phyloP scores from a whole-genome alignment of 2,797 vertebrate genomes.

The Hydrocynus forskahlii region DNA sequence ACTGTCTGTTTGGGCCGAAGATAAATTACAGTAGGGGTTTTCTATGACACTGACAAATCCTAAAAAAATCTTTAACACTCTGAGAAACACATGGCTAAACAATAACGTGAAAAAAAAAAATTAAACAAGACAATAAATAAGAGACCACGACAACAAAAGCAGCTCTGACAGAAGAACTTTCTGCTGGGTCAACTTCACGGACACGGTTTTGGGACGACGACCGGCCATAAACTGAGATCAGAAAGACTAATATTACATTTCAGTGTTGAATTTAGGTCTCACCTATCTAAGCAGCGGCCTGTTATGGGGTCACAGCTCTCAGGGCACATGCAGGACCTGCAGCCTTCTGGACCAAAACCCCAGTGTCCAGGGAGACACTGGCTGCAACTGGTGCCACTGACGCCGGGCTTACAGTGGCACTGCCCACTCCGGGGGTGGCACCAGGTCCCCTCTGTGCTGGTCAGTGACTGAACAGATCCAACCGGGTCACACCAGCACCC shows the following conservation, averaged over 20 bases:
- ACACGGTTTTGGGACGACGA: too few species aligned
- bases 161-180: too few species aligned
- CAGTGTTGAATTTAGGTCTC: conserved; percentile 20
- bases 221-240: too few species aligned
- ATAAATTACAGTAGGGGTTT: too few species aligned
- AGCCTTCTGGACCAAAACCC: conserved; percentile 85
- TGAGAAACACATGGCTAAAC: too few species aligned
- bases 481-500: conserved; percentile 85
- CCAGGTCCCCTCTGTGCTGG: conserved; percentile 67
- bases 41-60: too few species aligned
- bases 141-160: too few species aligned
- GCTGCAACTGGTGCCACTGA: conserved; percentile 79
- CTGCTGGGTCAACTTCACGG: too few species aligned
- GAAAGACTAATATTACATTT: neutral
- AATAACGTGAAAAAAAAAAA: too few species aligned
- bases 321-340: conserved; percentile 82
- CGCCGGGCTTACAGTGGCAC: conserved; percentile 87
- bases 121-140: too few species aligned
- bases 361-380: conserved; percentile 85
- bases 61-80: too few species aligned
- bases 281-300: conserved; percentile 82
- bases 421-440: conserved; percentile 88
- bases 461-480: conserved; percentile 74
- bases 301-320: conserved; percentile 80
- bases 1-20: too few species aligned